phyloP scores from a whole-genome alignment of 2,113 vertebrate species.

The Nanorana parkeri region DNA sequence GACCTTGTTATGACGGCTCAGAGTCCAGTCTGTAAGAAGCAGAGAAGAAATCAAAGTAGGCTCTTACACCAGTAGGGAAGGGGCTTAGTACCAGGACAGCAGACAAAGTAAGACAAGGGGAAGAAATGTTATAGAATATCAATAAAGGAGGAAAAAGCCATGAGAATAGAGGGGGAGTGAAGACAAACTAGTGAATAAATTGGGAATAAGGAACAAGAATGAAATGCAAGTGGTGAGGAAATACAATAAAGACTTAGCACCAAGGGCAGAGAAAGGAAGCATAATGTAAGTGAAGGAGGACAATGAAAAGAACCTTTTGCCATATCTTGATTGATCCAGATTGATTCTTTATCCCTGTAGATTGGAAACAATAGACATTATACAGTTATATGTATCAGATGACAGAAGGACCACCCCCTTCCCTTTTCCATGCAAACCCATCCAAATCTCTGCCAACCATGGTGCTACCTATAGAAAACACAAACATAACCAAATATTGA shows the following conservation, averaged over 20 bases:
- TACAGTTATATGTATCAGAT: background rate
- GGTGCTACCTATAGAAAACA: too few relatives aligned
- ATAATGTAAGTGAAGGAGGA: background rate
- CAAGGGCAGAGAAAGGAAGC: background rate
- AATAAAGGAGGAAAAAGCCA: background rate
- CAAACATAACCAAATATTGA: too few relatives aligned
- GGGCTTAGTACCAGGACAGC: background rate
- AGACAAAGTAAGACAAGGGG: background rate
- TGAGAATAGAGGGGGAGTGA: background rate
- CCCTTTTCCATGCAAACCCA: too few relatives aligned
- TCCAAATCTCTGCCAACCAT: too few relatives aligned
- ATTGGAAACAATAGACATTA: background rate
- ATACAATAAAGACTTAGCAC: background rate
- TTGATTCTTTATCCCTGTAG: slow-evolving; percentile 19
- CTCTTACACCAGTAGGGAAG: background rate
- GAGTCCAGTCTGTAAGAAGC: background rate
- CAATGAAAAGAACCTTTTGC: slow-evolving; percentile 1
- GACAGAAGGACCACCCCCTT: background rate
- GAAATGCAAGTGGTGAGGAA: background rate
- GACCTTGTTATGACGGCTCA: background rate
- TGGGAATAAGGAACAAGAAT: background rate
- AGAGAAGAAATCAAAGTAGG: background rate
- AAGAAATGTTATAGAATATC: background rate
- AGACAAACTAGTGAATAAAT: background rate
- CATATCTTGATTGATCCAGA: slow-evolving; percentile 18